Evolutionary conservation across 2,888 invertebrate genomes (phyloP).

Genomic region (Scaptomyza cyrtandrae): DNA sequence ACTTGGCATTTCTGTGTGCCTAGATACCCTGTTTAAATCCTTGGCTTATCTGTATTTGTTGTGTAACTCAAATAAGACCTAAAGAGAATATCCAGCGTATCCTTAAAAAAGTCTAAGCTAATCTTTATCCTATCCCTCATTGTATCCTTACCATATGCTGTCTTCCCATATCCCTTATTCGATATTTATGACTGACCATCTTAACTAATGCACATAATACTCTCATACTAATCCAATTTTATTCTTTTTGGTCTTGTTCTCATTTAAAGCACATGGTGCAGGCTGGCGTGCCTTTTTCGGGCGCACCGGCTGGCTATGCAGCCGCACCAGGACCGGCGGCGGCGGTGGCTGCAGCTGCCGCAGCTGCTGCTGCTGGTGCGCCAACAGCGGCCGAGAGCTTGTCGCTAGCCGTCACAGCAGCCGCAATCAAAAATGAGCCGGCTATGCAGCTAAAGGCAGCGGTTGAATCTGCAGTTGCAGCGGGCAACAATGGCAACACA

Average conservation of each 20-base stretch:
- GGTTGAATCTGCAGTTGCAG: slow-evolving; percentile 65
- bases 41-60: background rate
- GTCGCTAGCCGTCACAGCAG: slow-evolving; percentile 82
- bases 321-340: slow-evolving; percentile 81
- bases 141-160: too few relatives aligned
- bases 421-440: slow-evolving; percentile 81
- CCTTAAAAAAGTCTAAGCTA: too few relatives aligned
- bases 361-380: slow-evolving; percentile 74
- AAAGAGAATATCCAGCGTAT: background rate
- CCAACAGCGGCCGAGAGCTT: slow-evolving; percentile 82
- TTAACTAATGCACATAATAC: slow-evolving; percentile 23
- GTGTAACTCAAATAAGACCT: background rate
- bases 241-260: slow-evolving; percentile 12
- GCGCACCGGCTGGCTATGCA: slow-evolving; percentile 84
- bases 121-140: background rate
- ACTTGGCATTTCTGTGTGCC: background rate
- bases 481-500: slow-evolving; percentile 65
- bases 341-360: slow-evolving; percentile 74
- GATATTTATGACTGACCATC: background rate
- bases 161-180: background rate
- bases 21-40: slow-evolving; percentile 9
- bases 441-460: slow-evolving; percentile 82
- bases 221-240: slow-evolving; percentile 56
- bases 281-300: slow-evolving; percentile 84
- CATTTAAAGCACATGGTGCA: slow-evolving; percentile 84